A percentile compares a stretch with the other conserved stretches of the same genome.
Conservation (phyloP, 2,888 invertebrate genomes). For the Drosophila paranaensis region DNA sequence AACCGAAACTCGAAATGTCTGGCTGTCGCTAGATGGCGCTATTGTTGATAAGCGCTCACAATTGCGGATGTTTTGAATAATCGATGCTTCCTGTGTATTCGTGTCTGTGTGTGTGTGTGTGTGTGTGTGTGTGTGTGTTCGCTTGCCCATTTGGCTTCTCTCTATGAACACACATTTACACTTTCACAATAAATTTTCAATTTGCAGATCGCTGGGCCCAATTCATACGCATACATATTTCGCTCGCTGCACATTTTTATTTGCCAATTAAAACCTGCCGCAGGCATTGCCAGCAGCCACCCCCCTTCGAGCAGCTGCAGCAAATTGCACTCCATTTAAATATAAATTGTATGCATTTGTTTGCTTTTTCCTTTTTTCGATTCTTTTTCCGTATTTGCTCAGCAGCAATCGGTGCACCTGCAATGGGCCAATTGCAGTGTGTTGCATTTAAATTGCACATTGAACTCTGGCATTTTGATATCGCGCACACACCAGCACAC, state of each 20-base stretch:
- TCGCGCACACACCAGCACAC: constrained; percentile 34
- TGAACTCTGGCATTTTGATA: constrained; percentile 79
- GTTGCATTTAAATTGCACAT: constrained; percentile 80
- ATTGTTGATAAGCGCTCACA: constrained; percentile 71
- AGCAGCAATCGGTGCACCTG: constrained; percentile 31
- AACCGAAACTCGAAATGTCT: constrained; percentile 44
- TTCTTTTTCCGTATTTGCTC: background rate
- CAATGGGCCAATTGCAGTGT: constrained; percentile 61
- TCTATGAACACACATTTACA: constrained; percentile 25
- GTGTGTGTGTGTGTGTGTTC: constrained; percentile 9
- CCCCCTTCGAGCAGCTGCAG: constrained; percentile 28
- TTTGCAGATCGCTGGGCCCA: constrained; percentile 42
- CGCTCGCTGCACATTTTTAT: constrained; percentile 65
- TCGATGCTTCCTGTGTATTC: constrained; percentile 68
- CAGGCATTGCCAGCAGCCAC: constrained; percentile 28
- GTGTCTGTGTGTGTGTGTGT: too few relatives aligned
- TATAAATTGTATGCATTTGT: constrained; percentile 71
- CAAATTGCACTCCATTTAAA: constrained; percentile 71
- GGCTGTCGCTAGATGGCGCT: constrained; percentile 69
- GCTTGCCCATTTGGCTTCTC: constrained; percentile 39
- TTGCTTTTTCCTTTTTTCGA: constrained; percentile 17
- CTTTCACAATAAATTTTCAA: constrained; percentile 66
- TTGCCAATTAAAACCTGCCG: constrained; percentile 76
- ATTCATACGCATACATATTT: constrained; percentile 58
- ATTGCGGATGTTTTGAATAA: constrained; percentile 80